Evolutionary conservation across 2,888 invertebrate species (phyloP).

Genomic region (Dorcus parallelipipedus): DNA sequence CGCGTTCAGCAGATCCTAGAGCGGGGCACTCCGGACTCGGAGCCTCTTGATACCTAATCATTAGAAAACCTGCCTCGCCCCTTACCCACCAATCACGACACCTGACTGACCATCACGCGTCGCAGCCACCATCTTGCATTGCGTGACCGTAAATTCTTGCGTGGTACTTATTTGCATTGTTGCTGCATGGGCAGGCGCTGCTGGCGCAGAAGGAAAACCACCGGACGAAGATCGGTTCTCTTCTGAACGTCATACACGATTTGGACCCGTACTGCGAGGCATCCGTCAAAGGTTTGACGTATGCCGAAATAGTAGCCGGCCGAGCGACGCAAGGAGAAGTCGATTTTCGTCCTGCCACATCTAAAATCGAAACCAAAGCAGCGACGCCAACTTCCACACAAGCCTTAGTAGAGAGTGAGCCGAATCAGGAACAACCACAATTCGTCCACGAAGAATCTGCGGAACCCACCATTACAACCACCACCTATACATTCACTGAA

Average conservation of each 20-base stretch:
- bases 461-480: neutral
- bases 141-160: slow-evolving; percentile 23
- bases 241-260: slow-evolving; percentile 68
- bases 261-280: slow-evolving; percentile 71
- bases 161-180: slow-evolving; percentile 35
- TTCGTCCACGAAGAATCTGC: neutral
- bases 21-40: slow-evolving; percentile 81
- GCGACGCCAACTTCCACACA: no score
- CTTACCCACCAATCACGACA: slow-evolving; percentile 14
- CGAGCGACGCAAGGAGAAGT: slow-evolving; percentile 1
- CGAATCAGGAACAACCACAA: no score
- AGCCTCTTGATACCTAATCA: slow-evolving; percentile 66
- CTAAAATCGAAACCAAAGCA: no score
- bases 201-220: slow-evolving; percentile 61
- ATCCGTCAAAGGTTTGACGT: slow-evolving; percentile 52
- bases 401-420: neutral
- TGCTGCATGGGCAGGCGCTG: slow-evolving; percentile 56
- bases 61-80: slow-evolving; percentile 1
- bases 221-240: slow-evolving; percentile 68
- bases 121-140: slow-evolving; percentile 48
- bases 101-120: slow-evolving; percentile 31
- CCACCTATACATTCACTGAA: neutral
- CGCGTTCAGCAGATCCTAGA: slow-evolving; percentile 83
- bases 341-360: no score
- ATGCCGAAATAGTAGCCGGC: slow-evolving; percentile 71